Conservation (phyloP, 2,888 invertebrate genomes). For the Acleris cristana region DNA sequence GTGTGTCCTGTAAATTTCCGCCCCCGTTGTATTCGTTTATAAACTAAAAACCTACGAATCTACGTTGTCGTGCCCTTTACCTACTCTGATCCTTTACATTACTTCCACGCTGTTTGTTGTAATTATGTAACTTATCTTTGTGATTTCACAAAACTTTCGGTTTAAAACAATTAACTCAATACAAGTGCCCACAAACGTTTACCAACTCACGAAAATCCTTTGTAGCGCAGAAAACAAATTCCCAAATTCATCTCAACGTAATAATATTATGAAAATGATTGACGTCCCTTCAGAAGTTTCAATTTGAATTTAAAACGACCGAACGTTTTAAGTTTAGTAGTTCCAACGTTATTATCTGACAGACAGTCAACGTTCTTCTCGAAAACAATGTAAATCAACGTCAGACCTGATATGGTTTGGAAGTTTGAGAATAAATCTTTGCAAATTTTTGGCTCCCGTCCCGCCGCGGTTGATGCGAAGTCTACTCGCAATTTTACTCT, state of each 20-base stretch:
- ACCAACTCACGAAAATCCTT: neutral
- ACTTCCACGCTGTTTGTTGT: too few species aligned
- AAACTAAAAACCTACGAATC: too few species aligned
- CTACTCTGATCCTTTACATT: too few species aligned
- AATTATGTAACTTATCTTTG: too few species aligned
- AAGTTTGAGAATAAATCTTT: constrained; percentile 50
- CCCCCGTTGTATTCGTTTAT: too few species aligned
- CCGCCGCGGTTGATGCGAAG: constrained; percentile 15
- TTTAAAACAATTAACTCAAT: neutral
- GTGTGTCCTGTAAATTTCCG: too few species aligned
- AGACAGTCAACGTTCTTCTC: constrained; percentile 36
- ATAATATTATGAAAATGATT: constrained; percentile 9
- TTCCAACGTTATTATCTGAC: constrained; percentile 41
- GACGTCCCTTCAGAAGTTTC: constrained; percentile 29
- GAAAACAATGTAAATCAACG: constrained; percentile 56
- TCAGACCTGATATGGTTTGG: constrained; percentile 45
- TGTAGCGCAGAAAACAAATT: neutral
- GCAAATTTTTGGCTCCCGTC: constrained; percentile 47
- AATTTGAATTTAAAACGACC: constrained; percentile 29
- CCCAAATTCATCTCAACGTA: constrained; percentile 2
- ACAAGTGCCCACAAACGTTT: neutral
- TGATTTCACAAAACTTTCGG: neutral
- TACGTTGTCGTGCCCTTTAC: too few species aligned
- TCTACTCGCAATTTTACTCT: constrained; percentile 6
- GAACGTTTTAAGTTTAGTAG: constrained; percentile 38